Evolutionary conservation across 2,888 invertebrate genomes (phyloP).

Genomic region (Ischnura elegans): DNA sequence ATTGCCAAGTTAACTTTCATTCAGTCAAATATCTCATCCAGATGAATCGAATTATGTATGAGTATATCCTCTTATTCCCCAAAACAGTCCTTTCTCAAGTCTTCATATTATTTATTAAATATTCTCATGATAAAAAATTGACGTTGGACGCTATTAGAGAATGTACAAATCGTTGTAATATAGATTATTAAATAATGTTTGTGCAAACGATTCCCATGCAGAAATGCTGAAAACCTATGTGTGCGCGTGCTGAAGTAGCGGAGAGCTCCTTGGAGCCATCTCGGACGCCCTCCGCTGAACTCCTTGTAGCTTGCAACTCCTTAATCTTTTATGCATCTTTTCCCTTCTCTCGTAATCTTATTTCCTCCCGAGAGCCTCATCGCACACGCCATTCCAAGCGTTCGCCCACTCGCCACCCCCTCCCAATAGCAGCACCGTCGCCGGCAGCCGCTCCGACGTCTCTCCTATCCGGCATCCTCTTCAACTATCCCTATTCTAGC

Average conservation of each 20-base stretch:
- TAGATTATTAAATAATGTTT: no score
- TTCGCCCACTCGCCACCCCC: neutral
- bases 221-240: neutral
- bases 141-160: no score
- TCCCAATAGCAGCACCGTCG: neutral
- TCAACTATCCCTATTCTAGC: conserved; percentile 18
- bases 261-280: neutral
- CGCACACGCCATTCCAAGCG: conserved; percentile 41
- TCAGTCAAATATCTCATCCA: no score
- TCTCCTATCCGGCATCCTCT: conserved; percentile 25
- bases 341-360: conserved; percentile 62
- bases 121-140: no score
- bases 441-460: conserved; percentile 1
- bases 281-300: neutral
- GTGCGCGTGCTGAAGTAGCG: neutral
- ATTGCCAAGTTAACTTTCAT: no score
- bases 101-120: no score
- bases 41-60: no score
- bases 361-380: conserved; percentile 53
- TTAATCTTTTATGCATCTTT: conserved; percentile 47
- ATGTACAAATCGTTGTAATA: no score
- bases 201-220: neutral
- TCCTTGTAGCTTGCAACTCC: conserved; percentile 32
- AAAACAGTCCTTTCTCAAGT: no score
- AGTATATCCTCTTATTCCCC: no score